Evolutionary conservation across 2,113 vertebrate genomes (phyloP).

Genomic region (Chitala chitala): DNA sequence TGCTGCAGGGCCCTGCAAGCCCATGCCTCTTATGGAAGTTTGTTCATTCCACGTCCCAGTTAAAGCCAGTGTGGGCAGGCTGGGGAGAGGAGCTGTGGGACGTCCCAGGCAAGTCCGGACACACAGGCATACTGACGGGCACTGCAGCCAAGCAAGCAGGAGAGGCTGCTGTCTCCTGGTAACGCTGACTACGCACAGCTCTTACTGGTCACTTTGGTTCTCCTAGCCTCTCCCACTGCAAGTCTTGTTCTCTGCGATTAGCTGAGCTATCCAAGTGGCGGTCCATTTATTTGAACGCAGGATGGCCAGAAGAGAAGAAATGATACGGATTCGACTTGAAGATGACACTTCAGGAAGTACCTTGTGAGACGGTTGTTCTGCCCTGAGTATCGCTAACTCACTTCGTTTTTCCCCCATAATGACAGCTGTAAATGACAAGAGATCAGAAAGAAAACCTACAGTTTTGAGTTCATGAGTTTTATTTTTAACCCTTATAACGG

Average conservation of each 20-base stretch:
- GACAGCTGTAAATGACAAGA: slow-evolving; percentile 26
- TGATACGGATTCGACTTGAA: slow-evolving; percentile 39
- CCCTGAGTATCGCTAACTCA: not conserved
- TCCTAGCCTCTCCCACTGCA: not conserved
- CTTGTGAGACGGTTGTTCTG: slow-evolving; percentile 54
- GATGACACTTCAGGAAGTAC: slow-evolving; percentile 49
- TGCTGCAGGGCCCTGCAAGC: slow-evolving; percentile 27
- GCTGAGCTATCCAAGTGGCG: not conserved
- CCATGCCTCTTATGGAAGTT: slow-evolving; percentile 34
- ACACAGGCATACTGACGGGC: not conserved
- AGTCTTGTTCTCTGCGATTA: not conserved
- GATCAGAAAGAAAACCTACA: too few species aligned
- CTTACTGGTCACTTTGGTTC: not conserved
- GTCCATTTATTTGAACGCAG: slow-evolving; percentile 53
- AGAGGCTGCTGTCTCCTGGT: not conserved
- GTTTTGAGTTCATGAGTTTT: too few species aligned
- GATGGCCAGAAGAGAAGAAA: slow-evolving; percentile 47
- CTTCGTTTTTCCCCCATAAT: slow-evolving; percentile 4
- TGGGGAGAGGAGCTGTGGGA: not conserved
- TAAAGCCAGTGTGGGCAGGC: slow-evolving; percentile 15
- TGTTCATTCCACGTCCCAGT: slow-evolving; percentile 29
- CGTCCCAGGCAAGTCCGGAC: slow-evolving; percentile 1
- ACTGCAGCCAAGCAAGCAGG: not conserved
- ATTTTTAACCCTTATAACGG: too few species aligned
- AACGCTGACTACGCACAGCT: not conserved